Evolutionary conservation across 2,113 vertebrate genomes (phyloP), one percentile per base, ranked within the genome.

Genomic region (Aix galericulata): DNA sequence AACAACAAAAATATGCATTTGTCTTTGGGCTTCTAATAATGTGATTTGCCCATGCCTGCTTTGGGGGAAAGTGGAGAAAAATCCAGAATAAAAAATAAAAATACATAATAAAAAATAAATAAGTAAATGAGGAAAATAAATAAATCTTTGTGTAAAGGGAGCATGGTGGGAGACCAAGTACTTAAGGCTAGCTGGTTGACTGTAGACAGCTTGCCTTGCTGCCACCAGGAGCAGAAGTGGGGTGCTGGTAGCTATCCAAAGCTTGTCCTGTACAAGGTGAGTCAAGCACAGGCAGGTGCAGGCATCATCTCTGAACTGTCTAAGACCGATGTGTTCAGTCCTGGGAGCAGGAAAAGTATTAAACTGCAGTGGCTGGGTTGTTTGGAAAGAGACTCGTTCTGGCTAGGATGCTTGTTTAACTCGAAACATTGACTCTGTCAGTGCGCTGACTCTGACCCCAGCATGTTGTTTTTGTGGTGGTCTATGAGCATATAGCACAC

Each of bases 191-290:
- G 22, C 0, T 74, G 27, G 31, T n/a, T 63, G 31, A 38, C 31
- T 69, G 29, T 5, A 79, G 52, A 52, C 29, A 36, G 9, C 11
- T 93, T 84, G 36, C 77, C 42, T 79, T 79, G n/a, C n/a, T 67
- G 55, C 59, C 55, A 17, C 20, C 32, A 52, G 76, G 52, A 0
- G 2, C 72, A 86, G 79, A 67, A 17, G 9, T 14, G 7, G 27
- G 20, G 68, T 84, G 32, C 55, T 91, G 42, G 60, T 82, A 42
- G 75, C 80, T 89, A 80, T 27, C 29, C 52, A 92, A 82, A 84
- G 20, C 48, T 93, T 42, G 18, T 27, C n/a, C 76, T 34, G 11
- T 58, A 55, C 34, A n/a, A 29, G 40, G 44, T 38, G 48, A 92
- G 75, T 89, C 74, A 94, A 85, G 55, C 27, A 69, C 8, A 29